Conservation (phyloP, 2,113 vertebrate species). For the Cinclus cinclus region DNA sequence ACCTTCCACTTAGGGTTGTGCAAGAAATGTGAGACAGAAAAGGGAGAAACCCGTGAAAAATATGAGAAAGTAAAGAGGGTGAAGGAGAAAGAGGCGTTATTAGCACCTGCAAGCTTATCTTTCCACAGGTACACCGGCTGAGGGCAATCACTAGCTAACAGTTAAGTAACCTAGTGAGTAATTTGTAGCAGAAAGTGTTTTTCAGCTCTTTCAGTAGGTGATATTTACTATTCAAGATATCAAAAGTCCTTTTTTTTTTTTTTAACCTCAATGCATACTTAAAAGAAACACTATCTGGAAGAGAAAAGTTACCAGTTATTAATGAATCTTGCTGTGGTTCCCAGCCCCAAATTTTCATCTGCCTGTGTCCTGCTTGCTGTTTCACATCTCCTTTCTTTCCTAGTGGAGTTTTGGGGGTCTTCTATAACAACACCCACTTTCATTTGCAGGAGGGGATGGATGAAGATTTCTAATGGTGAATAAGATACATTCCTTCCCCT, state of each 20-base stretch:
- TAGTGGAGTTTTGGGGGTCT: background rate
- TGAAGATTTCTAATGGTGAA: background rate
- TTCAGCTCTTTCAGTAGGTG: background rate
- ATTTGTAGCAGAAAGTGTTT: background rate
- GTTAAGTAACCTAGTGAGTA: background rate
- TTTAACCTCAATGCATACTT: accelerated
- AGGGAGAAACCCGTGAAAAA: background rate
- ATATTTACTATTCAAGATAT: background rate
- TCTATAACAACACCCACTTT: background rate
- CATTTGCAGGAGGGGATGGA: background rate
- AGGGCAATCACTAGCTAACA: background rate
- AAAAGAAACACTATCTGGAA: background rate
- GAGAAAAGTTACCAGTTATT: background rate
- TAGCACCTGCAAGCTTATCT: background rate
- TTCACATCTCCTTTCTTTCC: background rate
- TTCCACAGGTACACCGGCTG: background rate
- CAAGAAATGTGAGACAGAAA: background rate
- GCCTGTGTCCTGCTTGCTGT: background rate
- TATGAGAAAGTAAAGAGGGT: background rate
- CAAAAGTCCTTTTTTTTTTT: no score
- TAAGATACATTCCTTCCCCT: background rate
- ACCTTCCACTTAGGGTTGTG: background rate
- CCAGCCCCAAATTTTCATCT: background rate
- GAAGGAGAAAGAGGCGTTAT: background rate
- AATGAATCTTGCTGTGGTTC: background rate